Base-by-base conservation (phyloP, 2,797 vertebrate species). In the Bovichtus diacanthus region DNA sequence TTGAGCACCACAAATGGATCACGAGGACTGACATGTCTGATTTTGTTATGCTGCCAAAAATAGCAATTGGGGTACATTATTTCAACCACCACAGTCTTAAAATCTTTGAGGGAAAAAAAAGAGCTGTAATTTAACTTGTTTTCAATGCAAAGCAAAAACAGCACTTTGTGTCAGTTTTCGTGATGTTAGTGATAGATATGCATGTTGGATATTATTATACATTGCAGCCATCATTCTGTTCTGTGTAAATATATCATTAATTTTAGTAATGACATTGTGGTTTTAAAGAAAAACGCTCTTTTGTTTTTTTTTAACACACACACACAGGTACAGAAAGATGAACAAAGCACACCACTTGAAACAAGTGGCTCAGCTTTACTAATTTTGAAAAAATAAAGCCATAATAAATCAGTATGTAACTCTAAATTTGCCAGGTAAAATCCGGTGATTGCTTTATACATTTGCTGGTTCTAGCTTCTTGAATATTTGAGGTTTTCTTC, bases 11-110 rank as follows among this genome's bases (percentile, higher is more conserved):
- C 34, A 59, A 50, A 55, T 19, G 44, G 2, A 8, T 47, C 10
- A 11, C n/a, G 9, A 51, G 19, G 25, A 53, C 38, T 18, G 25
- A 9, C 3, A 5, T 46, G 23, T 29, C 10, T 47, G 23, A 23
- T 50, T 65, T 39, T 50, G 67, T 76, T 53, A 9, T 10, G 16
- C 55, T 54, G 47, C 47, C 29, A 38, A 53, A 38, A 55, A 68
- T 43, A 69, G 36, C 8, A n/a, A 31, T 53, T 25, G 18, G 0
- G 21, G 19, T 18, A 18, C 25, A 61, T 50, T 34, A 25, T 56
- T 74, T 53, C n/a, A 53, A 41, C 19, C 47, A 12, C 3, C 4
- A 25, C 21, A n/a, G 5, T 25, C 38, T 12, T 21, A 49, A 23
- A 19, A 25, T 18, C 16, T 51, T 36, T 7, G 3, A 5, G 13